phyloP scores from a whole-genome alignment of 2,113 vertebrate genomes.

The Hippoglossus stenolepis region DNA sequence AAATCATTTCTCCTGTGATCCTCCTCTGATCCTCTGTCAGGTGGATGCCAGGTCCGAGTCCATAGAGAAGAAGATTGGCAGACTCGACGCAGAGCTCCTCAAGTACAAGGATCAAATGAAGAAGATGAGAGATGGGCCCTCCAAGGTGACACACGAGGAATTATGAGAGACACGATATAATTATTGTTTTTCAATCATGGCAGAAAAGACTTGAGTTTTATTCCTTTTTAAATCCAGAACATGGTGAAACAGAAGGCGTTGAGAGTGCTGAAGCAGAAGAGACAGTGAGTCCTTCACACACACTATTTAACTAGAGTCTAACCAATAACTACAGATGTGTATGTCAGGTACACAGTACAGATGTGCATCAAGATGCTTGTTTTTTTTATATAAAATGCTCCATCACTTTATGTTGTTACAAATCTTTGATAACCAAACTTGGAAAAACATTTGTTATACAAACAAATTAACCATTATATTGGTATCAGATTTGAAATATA shows the following conservation, averaged over 20 bases:
- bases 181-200: background rate
- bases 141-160: constrained; percentile 84
- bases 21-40: constrained; percentile 67
- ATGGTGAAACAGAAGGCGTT: constrained; percentile 98
- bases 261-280: constrained; percentile 97
- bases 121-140: constrained; percentile 98
- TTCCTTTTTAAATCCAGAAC: constrained; percentile 85
- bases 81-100: constrained; percentile 91
- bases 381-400: no score
- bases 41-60: constrained; percentile 94
- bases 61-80: constrained; percentile 95
- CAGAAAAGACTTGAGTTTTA: background rate
- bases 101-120: constrained; percentile 99
- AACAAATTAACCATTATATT: no score
- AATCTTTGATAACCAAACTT: no score
- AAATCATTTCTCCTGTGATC: no score
- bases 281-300: constrained; percentile 88
- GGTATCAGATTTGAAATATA: no score
- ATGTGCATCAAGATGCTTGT: no score
- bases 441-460: no score
- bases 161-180: background rate
- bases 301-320: no score
- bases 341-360: no score
- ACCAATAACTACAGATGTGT: no score
- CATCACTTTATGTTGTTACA: no score